Conservation (phyloP, 2,888 invertebrate genomes). For the Cryptocheilus praepositus region DNA sequence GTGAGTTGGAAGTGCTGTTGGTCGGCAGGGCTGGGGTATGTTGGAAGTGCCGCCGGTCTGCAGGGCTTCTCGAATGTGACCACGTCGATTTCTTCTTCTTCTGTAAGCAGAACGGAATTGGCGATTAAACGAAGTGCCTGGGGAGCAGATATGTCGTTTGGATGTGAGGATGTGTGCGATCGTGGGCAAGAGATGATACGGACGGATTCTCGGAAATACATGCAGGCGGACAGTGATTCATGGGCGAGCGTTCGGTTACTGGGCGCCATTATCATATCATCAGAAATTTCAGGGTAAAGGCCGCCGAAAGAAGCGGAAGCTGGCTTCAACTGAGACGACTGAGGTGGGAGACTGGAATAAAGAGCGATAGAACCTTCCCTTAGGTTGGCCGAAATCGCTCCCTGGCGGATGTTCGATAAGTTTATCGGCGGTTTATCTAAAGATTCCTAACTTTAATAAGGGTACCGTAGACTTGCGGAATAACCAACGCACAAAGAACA, state of each 20-base stretch:
- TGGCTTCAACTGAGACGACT: neutral
- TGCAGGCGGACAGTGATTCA: too few relatives aligned
- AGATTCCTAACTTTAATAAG: slow-evolving; percentile 10
- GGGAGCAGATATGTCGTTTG: too few relatives aligned
- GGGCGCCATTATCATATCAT: too few relatives aligned
- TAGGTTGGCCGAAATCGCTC: slow-evolving; percentile 7
- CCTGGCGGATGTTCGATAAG: slow-evolving; percentile 33
- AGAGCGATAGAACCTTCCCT: neutral
- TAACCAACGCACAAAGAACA: neutral
- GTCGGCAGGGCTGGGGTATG: slow-evolving; percentile 83
- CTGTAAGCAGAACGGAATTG: slow-evolving; percentile 77
- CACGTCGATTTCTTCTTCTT: slow-evolving; percentile 92
- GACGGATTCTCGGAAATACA: too few relatives aligned
- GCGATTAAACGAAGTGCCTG: neutral
- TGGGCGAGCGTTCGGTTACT: too few relatives aligned
- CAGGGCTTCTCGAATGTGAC: slow-evolving; percentile 81
- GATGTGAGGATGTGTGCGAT: too few relatives aligned
- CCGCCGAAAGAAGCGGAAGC: neutral
- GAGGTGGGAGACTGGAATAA: neutral
- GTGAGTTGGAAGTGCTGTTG: slow-evolving; percentile 78
- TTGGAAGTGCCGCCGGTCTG: slow-evolving; percentile 74
- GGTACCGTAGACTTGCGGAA: neutral
- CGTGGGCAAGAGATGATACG: too few relatives aligned
- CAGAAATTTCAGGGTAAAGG: slow-evolving; percentile 32
- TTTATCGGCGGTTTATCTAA: slow-evolving; percentile 38